A percentile compares a stretch with the other conserved stretches of the same genome.
Conservation (phyloP, 2,888 invertebrate species). For the Seladonia tumulorum region DNA sequence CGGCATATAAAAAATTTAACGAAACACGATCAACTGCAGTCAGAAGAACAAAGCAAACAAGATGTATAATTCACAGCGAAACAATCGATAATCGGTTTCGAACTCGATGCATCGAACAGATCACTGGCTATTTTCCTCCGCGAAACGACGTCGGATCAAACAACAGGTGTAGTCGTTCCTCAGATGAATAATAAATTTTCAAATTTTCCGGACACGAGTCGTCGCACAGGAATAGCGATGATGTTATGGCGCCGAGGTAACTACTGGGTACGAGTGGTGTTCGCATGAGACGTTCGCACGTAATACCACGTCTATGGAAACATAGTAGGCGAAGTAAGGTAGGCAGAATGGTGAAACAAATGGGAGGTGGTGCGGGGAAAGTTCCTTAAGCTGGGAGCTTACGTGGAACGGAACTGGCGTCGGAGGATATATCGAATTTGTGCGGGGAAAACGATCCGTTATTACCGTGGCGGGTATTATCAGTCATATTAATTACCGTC, state of each 20-base stretch:
- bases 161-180: not conserved
- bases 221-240: not conserved
- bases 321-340: not conserved
- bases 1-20: not conserved
- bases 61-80: not conserved
- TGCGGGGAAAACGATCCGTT: not conserved
- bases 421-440: slow-evolving; percentile 9
- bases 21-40: not conserved
- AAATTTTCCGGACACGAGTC: slow-evolving; percentile 1
- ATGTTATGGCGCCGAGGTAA: not conserved
- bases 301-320: not conserved
- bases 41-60: not conserved
- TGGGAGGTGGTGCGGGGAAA: not conserved
- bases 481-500: not conserved
- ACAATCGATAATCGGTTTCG: not conserved
- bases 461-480: not conserved
- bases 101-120: not conserved
- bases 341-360: slow-evolving; percentile 11
- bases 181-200: not conserved
- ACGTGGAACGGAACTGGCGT: not conserved
- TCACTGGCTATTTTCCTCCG: not conserved
- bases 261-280: not conserved
- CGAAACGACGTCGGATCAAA: not conserved
- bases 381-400: slow-evolving; percentile 16
- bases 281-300: not conserved